Base-by-base conservation (phyloP, 2,113 vertebrate genomes). In the Machaerirhynchus nigripectus region DNA sequence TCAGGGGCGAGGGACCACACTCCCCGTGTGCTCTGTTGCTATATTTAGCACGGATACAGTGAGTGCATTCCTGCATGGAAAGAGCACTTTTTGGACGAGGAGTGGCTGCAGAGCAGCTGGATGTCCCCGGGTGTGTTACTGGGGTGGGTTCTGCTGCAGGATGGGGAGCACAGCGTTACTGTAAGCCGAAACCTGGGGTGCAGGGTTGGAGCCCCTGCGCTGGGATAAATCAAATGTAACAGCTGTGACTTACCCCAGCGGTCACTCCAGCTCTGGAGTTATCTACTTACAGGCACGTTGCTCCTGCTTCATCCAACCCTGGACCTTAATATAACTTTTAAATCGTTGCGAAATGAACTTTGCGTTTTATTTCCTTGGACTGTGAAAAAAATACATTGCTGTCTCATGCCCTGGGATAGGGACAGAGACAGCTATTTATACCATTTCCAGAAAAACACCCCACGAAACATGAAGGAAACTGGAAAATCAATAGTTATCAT, bases 301-400 rank as follows among this genome's bases (percentile, higher is more conserved):
- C 50, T 90, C 59, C 70, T 33, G 42, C 53, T 83, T 82, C 85
- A n/a, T 37, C 61, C 78, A 50, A 35, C 15, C 9, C 50, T 12
- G 52, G 11, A 63, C 85, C 94, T 95, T 95, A 97, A 95, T 92
- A 93, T 95, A 96, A 97, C 97, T 95, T 96, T 88, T 74, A 95
- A 95, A 81, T 76, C 63, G 23, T 7, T 30, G 60, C 4, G 2
- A 92, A 94, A 59, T 91, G 79, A 87, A 87, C 86, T 94, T 96
- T 84, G 89, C 65, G 23, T 91, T 96, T 95, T 76, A 91, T 81
- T 95, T 85, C 87, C 79, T 71, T 0, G 2, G 44, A 47, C 28
- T 7, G 18, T 35, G 74, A 68, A 87, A 86, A 85, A 95, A 89
- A 46, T 28, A 11, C 75, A 10, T 42, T 10, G 60, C 86, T 82